Evolutionary conservation across 2,113 vertebrate genomes (phyloP), one percentile per base, ranked within the genome.

Genomic region (Narcine bancroftii): DNA sequence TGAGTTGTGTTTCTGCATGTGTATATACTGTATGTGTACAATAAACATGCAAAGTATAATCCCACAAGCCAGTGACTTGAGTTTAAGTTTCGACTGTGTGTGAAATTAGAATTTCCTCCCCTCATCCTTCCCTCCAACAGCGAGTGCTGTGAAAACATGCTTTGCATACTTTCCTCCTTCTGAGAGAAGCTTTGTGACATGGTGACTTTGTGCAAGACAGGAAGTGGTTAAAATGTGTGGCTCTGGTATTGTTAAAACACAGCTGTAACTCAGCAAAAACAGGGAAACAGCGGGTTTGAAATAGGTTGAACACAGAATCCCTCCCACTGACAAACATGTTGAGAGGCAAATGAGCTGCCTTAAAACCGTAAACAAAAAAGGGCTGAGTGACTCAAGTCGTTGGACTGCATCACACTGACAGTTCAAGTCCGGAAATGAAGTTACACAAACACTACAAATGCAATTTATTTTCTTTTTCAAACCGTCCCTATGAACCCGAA

Each of bases 251-350:
- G 87, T 66, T 85, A 36, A 91, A 33, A 69, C 39, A 65, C 87
- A 91, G 87, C 87, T 91, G 87, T 91, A 91, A 91, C 65, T 91
- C 60, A 91, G 65, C 87, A 91, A 69, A 85, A 91, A 91, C 63
- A 91, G 60, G 39, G 87, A 89, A 89, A 24, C 36, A 42, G 87
- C 3, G 63, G 19, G 45, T 91, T 91, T 69, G 24, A 66, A 91
- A 45, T 29, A 63, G 26, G 5, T 17, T 45, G 24, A 15, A 91
- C 45, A 29, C 36, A 45, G 36, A 91, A 69, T 7, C 42, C 63
- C 65, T 65, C 63, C 87, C 65, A 91, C 39, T 91, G 65, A 36
- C 60, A 45, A 69, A 69, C 45, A 45, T 45, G 87, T 66, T 3
- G 9, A 56, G 21, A 69, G 63, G 36, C 24, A 24, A 91, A 69